Base-by-base conservation (phyloP, 2,113 vertebrate genomes). In the Bagarius yarrelli region DNA sequence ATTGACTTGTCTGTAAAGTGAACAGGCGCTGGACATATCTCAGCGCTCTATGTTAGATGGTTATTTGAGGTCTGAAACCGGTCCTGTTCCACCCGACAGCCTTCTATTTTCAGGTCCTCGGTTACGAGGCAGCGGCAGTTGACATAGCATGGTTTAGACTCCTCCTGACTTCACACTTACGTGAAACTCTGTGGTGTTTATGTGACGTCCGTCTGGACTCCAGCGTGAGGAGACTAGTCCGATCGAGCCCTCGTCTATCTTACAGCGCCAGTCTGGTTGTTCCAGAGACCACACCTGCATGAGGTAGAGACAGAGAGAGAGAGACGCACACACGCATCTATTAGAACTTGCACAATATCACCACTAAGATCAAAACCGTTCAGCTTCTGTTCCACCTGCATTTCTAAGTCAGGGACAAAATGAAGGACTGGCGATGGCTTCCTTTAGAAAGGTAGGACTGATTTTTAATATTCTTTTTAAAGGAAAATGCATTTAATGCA, bases 151-250 rank as follows among this genome's bases (percentile, higher is more conserved):
- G 5, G 61, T 71, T 40, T 76, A 9, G 80, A 18, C 73, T 83
- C 87, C 87, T n/a, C 69, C 82, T 87, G 88, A 90, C 85, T 81
- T 90, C 85, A 88, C 89, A 93, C 98, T 98, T 91, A 99, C 97
- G 73, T 98, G 96, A 92, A 99, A 99, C 89, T 99, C 97, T 0
- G 96, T 97, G 27, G 98, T 98, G 88, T 99, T 99, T 88, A 99
- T 94, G 94, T 99, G 98, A 92, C 98, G 96, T 84, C 96, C 97
- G 9, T 99, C 98, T 0, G 97, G 97, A 87, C 98, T 97, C 98
- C 98, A 99, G 86, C 95, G 95, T 0, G 98, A 97, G 36, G 95
- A 94, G 85, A 97, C 95, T 87, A 99, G 91, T 66, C 98, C 98
- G 0, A 97, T 97, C 0, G 96, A 99, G 14, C 98, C 98, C 90